phyloP scores from a whole-genome alignment of 2,113 vertebrate species.

The Otis tarda region DNA sequence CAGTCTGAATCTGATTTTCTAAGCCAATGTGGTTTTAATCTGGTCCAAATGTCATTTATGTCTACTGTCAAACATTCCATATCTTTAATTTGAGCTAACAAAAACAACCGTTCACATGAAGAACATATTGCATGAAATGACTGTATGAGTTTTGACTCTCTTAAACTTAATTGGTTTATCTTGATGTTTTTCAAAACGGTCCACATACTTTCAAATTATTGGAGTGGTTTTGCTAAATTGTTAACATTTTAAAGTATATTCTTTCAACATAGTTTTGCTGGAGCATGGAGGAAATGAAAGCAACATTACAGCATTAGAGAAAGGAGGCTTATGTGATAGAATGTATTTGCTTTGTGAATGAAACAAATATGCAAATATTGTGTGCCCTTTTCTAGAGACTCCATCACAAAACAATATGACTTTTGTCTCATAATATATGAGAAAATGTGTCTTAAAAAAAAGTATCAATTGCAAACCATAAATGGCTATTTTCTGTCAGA shows the following conservation, averaged over 20 bases:
- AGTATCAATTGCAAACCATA: neutral
- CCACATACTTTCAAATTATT: neutral
- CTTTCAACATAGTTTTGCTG: neutral
- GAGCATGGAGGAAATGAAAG: neutral
- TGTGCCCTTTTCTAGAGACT: neutral
- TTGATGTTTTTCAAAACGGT: neutral
- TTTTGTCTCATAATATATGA: neutral
- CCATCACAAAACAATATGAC: neutral
- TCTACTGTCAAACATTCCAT: neutral
- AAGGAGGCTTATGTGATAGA: neutral
- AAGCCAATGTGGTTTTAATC: neutral
- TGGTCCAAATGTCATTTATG: neutral
- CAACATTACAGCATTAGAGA: neutral
- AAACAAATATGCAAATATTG: neutral
- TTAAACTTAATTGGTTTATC: conserved; percentile 2
- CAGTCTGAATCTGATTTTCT: neutral
- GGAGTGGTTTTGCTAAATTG: neutral
- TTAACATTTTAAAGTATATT: neutral
- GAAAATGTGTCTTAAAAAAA: neutral
- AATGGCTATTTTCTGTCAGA: neutral
- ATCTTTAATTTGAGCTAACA: conserved; percentile 18
- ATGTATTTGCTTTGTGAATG: neutral
- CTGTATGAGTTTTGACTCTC: neutral
- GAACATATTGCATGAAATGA: neutral
- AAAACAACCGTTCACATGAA: neutral